These are phyloP conservation scores for Hyles lineata DNA, from an alignment of 2,888 invertebrate genomes.

Conservation along the genomic window DNA sequence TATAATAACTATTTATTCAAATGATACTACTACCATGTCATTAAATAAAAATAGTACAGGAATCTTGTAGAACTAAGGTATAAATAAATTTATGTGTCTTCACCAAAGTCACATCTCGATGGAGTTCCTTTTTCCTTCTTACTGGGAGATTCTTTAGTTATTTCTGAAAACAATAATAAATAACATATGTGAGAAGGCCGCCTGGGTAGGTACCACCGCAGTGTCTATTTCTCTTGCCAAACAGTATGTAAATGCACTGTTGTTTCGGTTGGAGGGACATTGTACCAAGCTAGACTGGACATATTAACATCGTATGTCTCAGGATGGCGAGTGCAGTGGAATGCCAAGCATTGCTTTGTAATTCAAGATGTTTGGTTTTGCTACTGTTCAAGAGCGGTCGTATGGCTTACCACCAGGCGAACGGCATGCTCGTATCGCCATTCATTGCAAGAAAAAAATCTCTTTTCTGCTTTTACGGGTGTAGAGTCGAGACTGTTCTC, in stretches of 20 bases:
- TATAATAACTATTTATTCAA: not conserved
- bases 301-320: too few species aligned
- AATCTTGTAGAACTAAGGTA: constrained; percentile 10
- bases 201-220: too few species aligned
- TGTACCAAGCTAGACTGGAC: too few species aligned
- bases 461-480: not conserved
- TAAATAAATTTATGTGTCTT: constrained; percentile 41
- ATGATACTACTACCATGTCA: constrained; percentile 8
- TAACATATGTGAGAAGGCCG: not conserved
- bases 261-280: too few species aligned
- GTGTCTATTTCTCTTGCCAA: too few species aligned
- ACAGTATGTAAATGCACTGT: too few species aligned
- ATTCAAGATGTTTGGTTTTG: too few species aligned
- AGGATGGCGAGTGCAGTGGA: too few species aligned
- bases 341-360: too few species aligned
- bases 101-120: constrained; percentile 62
- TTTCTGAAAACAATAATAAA: constrained; percentile 44
- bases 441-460: not conserved
- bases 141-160: constrained; percentile 59
- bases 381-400: too few species aligned
- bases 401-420: too few species aligned
- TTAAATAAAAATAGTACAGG: constrained; percentile 8
- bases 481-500: not conserved
- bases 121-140: constrained; percentile 57
- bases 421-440: too few species aligned